A percentile compares a stretch with the other conserved stretches of the same genome.
phyloP scores from a whole-genome alignment of 2,888 invertebrate species.

The Tryphoninae sp. region DNA sequence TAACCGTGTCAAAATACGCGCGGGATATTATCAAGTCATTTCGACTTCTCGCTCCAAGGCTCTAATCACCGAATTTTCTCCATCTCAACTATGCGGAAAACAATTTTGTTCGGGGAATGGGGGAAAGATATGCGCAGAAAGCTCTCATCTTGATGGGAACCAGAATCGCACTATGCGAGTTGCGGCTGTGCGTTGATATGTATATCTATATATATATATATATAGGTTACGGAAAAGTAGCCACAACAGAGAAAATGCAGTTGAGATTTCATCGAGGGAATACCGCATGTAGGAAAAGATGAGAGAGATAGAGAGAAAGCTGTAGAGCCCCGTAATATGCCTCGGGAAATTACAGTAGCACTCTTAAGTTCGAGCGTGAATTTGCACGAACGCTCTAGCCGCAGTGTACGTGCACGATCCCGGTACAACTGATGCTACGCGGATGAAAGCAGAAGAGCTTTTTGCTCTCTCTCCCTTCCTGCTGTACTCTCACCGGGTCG shows the following conservation, averaged over 20 bases:
- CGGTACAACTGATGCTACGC: constrained; percentile 38
- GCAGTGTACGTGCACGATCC: constrained; percentile 44
- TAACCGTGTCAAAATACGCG: background rate
- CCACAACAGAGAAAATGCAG: constrained; percentile 55
- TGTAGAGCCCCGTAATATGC: constrained; percentile 59
- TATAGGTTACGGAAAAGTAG: constrained; percentile 31
- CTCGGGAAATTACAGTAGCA: constrained; percentile 64
- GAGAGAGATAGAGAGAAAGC: constrained; percentile 13
- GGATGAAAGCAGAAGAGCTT: constrained; percentile 45
- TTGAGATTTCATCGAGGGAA: constrained; percentile 59
- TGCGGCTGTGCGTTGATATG: too few species aligned
- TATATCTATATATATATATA: background rate
- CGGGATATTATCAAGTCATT: background rate
- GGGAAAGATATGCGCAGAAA: too few species aligned
- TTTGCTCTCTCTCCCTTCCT: constrained; percentile 10
- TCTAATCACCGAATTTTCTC: constrained; percentile 4
- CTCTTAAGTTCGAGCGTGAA: constrained; percentile 64
- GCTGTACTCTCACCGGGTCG: constrained; percentile 15
- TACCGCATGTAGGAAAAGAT: constrained; percentile 44
- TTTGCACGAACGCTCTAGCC: constrained; percentile 54
- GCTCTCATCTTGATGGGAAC: too few species aligned
- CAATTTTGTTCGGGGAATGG: background rate
- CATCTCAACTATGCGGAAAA: constrained; percentile 13
- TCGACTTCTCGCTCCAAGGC: background rate
- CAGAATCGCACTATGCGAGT: too few species aligned